Evolutionary conservation across 2,113 vertebrate genomes (phyloP).

Genomic region (Paradoxurus hermaphroditus): DNA sequence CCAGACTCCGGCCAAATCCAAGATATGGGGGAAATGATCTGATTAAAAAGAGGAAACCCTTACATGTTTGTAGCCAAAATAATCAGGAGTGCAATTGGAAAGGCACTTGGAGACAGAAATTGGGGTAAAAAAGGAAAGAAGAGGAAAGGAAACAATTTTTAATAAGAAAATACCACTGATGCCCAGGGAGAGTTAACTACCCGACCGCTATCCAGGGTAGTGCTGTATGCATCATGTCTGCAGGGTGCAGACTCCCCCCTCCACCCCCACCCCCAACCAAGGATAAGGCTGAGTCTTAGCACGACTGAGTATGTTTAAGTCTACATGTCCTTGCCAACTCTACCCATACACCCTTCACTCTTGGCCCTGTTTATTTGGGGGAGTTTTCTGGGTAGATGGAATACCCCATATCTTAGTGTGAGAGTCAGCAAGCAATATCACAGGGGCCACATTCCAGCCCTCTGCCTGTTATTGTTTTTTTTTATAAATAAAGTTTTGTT

Average conservation of each 20-base stretch:
- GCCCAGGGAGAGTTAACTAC: not conserved
- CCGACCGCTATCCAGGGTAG: accelerated
- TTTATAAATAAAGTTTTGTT: constrained; percentile 43
- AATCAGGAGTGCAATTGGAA: constrained; percentile 23
- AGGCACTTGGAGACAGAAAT: not conserved
- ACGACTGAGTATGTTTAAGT: not conserved
- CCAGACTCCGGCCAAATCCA: not conserved
- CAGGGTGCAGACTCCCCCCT: not conserved
- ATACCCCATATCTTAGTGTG: not conserved
- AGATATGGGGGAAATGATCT: not conserved
- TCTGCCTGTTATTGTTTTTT: not conserved
- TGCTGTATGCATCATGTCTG: not conserved
- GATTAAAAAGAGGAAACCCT: constrained; percentile 14
- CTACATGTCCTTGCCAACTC: not conserved
- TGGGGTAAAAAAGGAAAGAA: not conserved
- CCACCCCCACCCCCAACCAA: too few species aligned
- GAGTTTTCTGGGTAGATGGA: not conserved
- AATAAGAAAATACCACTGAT: not conserved
- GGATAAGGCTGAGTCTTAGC: not conserved
- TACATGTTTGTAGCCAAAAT: not conserved
- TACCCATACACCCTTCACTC: too few species aligned
- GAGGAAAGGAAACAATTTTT: not conserved
- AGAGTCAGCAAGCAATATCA: not conserved
- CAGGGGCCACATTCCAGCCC: not conserved
- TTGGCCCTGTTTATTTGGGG: not conserved